Percentiles rank a stretch among this genome's conserved stretches.
These are phyloP conservation scores for Chelon auratus DNA, from an alignment of 2,797 vertebrate genomes.

Conservation along the genomic window DNA sequence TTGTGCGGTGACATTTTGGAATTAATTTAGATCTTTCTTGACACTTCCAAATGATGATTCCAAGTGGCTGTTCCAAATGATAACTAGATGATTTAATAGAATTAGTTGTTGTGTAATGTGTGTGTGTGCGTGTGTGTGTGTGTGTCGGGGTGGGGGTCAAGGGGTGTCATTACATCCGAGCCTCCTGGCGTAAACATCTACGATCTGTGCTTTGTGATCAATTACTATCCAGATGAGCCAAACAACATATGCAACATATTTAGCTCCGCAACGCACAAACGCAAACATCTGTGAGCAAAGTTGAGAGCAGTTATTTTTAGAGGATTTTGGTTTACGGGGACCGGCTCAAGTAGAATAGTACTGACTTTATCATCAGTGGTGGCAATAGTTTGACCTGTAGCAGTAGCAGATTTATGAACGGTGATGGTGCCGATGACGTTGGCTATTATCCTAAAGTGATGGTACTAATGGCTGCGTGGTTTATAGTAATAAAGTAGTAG, in stretches of 20 bases:
- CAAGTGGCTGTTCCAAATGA: no score
- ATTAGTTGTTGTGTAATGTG: no score
- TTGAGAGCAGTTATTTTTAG: constrained; percentile 65
- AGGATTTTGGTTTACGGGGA: constrained; percentile 54
- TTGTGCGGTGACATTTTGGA: no score
- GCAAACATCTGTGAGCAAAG: constrained; percentile 74
- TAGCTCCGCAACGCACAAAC: constrained; percentile 60
- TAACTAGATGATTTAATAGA: no score
- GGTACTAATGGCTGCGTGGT: no score
- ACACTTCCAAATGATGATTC: no score
- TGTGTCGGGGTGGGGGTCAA: no score
- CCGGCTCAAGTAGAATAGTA: constrained; percentile 10
- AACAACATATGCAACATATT: constrained; percentile 77
- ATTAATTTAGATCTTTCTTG: no score
- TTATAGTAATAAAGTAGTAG: background rate
- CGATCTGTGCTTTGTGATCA: constrained; percentile 66
- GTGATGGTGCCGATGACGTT: background rate
- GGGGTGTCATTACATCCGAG: constrained; percentile 58
- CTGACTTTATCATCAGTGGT: background rate
- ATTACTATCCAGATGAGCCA: constrained; percentile 65
- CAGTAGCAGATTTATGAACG: background rate
- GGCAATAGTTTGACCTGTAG: background rate
- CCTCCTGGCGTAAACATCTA: constrained; percentile 73
- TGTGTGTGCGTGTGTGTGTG: no score
- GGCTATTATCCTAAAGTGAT: no score